Conservation (phyloP, 1,140 invertebrate genomes). For the Drosophila rhopaloa region DNA sequence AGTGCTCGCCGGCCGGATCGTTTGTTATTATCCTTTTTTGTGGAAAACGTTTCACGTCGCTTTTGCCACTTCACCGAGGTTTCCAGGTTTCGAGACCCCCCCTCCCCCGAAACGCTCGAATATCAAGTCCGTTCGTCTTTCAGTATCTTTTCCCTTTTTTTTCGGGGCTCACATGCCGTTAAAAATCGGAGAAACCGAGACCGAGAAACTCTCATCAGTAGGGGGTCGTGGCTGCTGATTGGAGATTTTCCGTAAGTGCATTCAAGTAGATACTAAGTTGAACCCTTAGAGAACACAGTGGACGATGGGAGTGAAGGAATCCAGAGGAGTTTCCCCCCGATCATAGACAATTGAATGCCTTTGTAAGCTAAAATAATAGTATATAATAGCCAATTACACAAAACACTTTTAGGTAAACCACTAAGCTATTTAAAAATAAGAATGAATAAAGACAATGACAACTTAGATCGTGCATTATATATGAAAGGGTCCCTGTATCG, state of each 20-base stretch:
- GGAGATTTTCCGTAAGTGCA: conserved; percentile 76
- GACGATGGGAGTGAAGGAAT: neutral
- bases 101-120: conserved; percentile 47
- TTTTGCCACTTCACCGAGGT: conserved; percentile 63
- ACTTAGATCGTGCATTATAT: no score
- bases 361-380: no score
- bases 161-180: conserved; percentile 16
- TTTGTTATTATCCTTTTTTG: conserved; percentile 46
- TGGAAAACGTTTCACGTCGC: conserved; percentile 62
- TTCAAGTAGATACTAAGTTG: conserved; percentile 58
- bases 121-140: conserved; percentile 39
- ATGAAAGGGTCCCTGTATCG: neutral
- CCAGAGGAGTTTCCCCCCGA: no score
- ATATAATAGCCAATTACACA: no score
- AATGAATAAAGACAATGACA: no score
- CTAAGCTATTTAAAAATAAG: no score
- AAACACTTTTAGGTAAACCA: no score
- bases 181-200: conserved; percentile 20
- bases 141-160: conserved; percentile 13
- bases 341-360: neutral
- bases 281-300: conserved; percentile 39
- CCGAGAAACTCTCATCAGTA: conserved; percentile 67
- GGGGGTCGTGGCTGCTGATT: conserved; percentile 74
- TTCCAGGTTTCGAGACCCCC: neutral
- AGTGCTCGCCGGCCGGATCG: conserved; percentile 32